Base-by-base conservation (phyloP, 2,113 vertebrate genomes). In the Cygnus atratus region DNA sequence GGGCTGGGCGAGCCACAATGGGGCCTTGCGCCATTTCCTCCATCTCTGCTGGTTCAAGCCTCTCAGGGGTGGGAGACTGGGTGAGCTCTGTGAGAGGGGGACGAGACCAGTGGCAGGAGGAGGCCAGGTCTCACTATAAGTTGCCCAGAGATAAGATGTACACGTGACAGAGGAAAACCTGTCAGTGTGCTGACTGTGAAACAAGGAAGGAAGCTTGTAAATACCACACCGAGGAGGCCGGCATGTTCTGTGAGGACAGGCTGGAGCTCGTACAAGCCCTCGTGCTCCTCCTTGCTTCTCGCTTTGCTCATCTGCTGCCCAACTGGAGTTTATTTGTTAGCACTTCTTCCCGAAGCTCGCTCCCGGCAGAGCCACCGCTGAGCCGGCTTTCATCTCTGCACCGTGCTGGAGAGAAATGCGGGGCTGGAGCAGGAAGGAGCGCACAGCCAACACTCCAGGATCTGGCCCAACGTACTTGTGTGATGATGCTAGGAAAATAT, bases 131-230 rank as follows among this genome's bases (percentile, higher is more conserved):
- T 79, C 19, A 5, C 12, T 24, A n/a, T 35, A 25, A 41, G 24
- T 55, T 39, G 29, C 21, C 37, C n/a, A 24, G 13, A 59, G 79
- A 73, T 54, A 86, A 77, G 59, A 57, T 77, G 16, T 20, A 55
- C 79, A 6, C 0, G 10, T 46, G 83, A 68, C 61, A 74, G 57
- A 41, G 0, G 2, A 61, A 65, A 91, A 26, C 46, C 0, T 0
- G 25, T 61, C 85, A 63, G 41, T 28, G 31, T 8, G 10, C 35
- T 24, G 37, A 54, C 35, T 26, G 44, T 1, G 3, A 55, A 55
- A 15, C 0, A 0, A 58, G 71, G 55, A 72, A 72, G 65, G 73
- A 74, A 71, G 76, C 65, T 84, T 71, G 35, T 72, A 75, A 92
- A 88, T 65, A 57, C 52, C 37, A 10, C 11, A 2, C 22, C 5